Percentiles rank a stretch among this genome's conserved stretches.
Conservation (phyloP, 2,888 invertebrate genomes). For the Acronicta alni region DNA sequence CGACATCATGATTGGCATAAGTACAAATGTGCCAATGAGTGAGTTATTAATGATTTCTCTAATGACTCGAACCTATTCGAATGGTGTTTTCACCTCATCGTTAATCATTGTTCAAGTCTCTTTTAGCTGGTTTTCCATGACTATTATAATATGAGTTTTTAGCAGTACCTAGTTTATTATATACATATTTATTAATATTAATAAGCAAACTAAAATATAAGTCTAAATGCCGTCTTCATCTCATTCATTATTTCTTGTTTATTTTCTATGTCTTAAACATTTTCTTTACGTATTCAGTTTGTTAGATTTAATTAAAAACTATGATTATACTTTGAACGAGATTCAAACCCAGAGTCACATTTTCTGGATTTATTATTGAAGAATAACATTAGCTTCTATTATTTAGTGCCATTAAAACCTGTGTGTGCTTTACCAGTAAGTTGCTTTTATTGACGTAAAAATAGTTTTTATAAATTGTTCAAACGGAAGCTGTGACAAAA, state of each 20-base stretch:
- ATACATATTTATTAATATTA: neutral
- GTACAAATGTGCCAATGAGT: slow-evolving; percentile 58
- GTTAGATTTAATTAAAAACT: too few relatives aligned
- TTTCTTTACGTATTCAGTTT: slow-evolving; percentile 23
- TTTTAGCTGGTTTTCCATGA: slow-evolving; percentile 40
- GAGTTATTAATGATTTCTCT: slow-evolving; percentile 72
- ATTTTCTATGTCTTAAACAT: slow-evolving; percentile 28
- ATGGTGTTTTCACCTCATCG: slow-evolving; percentile 57
- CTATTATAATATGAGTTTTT: slow-evolving; percentile 28
- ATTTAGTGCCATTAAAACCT: too few relatives aligned
- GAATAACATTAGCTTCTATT: too few relatives aligned
- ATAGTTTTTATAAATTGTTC: slow-evolving; percentile 21
- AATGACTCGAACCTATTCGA: slow-evolving; percentile 51
- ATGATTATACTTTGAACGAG: too few relatives aligned
- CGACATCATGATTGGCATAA: slow-evolving; percentile 66
- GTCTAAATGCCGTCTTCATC: slow-evolving; percentile 5
- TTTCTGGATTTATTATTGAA: too few relatives aligned
- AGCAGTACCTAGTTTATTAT: too few relatives aligned
- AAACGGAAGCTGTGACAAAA: slow-evolving; percentile 21
- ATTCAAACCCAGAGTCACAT: too few relatives aligned
- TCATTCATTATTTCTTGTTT: neutral
- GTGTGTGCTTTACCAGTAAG: too few relatives aligned
- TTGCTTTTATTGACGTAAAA: slow-evolving; percentile 9
- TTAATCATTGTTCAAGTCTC: slow-evolving; percentile 61
- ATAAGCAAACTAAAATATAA: slow-evolving; percentile 29